phyloP scores from a whole-genome alignment of 2,888 invertebrate genomes.

The Rhingia rostrata region DNA sequence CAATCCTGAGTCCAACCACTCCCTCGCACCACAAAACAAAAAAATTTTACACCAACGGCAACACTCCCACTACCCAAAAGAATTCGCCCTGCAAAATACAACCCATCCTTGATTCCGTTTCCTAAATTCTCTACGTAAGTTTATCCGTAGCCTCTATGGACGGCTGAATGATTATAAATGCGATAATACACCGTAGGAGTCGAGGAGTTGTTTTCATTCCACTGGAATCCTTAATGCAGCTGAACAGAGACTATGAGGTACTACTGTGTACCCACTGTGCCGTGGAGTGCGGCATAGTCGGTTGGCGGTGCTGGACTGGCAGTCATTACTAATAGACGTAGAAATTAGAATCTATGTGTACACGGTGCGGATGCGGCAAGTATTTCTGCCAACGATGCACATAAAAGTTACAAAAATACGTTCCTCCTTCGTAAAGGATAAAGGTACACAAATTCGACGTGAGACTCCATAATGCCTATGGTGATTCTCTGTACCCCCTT shows the following conservation, averaged over 20 bases:
- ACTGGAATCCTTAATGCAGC: constrained; percentile 60
- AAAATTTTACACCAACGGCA: constrained; percentile 17
- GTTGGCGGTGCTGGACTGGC: constrained; percentile 10
- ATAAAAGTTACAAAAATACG: constrained; percentile 17
- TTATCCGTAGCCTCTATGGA: constrained; percentile 62
- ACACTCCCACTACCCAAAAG: constrained; percentile 3
- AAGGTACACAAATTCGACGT: constrained; percentile 73
- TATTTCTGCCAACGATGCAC: constrained; percentile 52
- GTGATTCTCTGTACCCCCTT: constrained; percentile 46
- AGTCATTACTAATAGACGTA: constrained; percentile 73
- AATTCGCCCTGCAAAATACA: too few relatives aligned
- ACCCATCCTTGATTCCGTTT: not conserved
- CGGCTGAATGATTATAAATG: constrained; percentile 74
- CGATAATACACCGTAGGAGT: constrained; percentile 67
- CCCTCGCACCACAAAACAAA: not conserved
- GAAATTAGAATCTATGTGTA: constrained; percentile 72
- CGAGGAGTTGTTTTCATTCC: constrained; percentile 36
- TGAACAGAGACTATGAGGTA: not conserved
- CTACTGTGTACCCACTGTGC: constrained; percentile 2
- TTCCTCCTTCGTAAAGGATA: constrained; percentile 36
- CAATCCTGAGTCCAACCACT: not conserved
- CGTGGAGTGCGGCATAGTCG: not conserved
- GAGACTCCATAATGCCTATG: constrained; percentile 71
- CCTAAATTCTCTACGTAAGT: constrained; percentile 42
- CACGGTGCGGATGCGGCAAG: constrained; percentile 35